Evolutionary conservation across 2,888 invertebrate genomes (phyloP).

Genomic region (Drosophila siamana): DNA sequence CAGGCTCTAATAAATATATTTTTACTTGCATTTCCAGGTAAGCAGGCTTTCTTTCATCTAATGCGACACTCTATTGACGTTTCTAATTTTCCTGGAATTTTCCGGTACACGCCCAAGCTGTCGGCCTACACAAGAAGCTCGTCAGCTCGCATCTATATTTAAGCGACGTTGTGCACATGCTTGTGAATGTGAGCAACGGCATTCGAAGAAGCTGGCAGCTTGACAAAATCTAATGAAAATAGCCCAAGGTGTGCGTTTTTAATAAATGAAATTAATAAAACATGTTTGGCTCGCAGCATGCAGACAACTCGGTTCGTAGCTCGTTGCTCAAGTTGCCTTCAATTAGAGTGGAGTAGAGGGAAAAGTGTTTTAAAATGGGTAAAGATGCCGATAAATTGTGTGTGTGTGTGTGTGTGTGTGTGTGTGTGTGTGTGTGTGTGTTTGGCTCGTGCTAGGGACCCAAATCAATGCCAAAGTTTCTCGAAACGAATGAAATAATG

Average conservation of each 20-base stretch:
- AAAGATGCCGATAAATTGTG: slow-evolving; percentile 35
- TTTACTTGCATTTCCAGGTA: not conserved
- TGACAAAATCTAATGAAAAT: slow-evolving; percentile 65
- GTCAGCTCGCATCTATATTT: slow-evolving; percentile 11
- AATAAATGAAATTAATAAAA: slow-evolving; percentile 82
- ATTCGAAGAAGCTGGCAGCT: slow-evolving; percentile 28
- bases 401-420: no score
- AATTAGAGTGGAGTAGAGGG: slow-evolving; percentile 57
- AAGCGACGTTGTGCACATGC: slow-evolving; percentile 14
- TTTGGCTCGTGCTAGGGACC: slow-evolving; percentile 29
- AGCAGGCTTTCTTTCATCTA: slow-evolving; percentile 13
- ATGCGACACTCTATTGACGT: slow-evolving; percentile 9
- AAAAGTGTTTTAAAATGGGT: slow-evolving; percentile 45
- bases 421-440: no score
- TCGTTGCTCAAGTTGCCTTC: slow-evolving; percentile 51
- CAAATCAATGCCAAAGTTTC: slow-evolving; percentile 68
- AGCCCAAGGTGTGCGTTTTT: slow-evolving; percentile 73
- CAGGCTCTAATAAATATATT: not conserved
- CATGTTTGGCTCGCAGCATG: slow-evolving; percentile 45
- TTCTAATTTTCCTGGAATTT: slow-evolving; percentile 49
- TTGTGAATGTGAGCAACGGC: slow-evolving; percentile 9
- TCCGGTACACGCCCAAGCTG: slow-evolving; percentile 23
- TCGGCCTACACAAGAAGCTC: not conserved
- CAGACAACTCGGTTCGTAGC: slow-evolving; percentile 2
- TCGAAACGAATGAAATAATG: slow-evolving; percentile 44